These are phyloP conservation scores for Sylvilagus bachmani DNA, from an alignment of 2,113 vertebrate genomes.

Conservation along the genomic window DNA sequence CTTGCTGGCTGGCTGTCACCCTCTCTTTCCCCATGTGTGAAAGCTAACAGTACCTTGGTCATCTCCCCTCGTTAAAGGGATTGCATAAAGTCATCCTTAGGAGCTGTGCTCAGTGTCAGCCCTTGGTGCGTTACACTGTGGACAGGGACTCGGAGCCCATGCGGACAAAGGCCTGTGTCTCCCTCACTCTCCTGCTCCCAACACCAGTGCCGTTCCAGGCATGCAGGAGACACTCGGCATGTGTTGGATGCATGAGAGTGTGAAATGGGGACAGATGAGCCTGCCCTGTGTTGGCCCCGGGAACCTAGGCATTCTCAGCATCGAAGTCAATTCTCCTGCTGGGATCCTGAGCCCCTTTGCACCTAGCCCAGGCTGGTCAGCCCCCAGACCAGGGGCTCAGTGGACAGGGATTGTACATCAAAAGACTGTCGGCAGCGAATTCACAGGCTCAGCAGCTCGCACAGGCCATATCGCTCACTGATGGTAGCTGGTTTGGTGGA, in stretches of 20 bases:
- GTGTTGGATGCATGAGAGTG: not conserved
- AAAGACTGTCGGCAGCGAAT: not conserved
- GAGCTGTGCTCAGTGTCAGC: not conserved
- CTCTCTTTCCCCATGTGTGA: slow-evolving; percentile 50
- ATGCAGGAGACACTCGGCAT: not conserved
- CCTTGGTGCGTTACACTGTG: not conserved
- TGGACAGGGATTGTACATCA: not conserved
- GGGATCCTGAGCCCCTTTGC: not conserved
- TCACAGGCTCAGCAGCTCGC: not conserved
- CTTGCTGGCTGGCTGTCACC: not conserved
- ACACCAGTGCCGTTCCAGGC: not conserved
- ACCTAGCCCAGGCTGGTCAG: not conserved
- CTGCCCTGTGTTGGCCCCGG: not conserved
- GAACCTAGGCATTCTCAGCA: not conserved
- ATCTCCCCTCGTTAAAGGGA: not conserved
- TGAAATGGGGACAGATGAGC: not conserved
- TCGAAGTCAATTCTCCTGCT: slow-evolving; percentile 2
- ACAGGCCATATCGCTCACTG: not conserved
- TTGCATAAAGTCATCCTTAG: not conserved
- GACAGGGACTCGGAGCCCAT: not conserved
- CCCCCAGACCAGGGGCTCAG: not conserved
- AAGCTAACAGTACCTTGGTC: not conserved
- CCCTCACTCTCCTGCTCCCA: not conserved
- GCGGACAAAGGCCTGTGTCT: not conserved
- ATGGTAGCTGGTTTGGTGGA: not conserved